Conservation (phyloP, 2,797 vertebrate species). For the Percopsis omiscomaycus region DNA sequence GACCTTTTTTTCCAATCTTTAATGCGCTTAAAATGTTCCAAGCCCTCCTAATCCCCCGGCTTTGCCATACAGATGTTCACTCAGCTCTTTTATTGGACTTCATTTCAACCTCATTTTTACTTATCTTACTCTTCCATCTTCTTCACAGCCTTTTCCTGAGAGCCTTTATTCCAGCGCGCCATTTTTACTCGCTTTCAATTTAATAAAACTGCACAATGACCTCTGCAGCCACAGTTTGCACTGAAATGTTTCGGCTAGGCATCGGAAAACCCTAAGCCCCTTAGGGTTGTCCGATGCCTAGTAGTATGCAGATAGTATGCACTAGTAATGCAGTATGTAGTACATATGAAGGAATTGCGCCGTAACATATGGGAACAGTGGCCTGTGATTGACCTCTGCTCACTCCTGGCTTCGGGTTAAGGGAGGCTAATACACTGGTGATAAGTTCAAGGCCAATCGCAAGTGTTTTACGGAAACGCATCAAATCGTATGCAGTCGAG, state of each 20-base stretch:
- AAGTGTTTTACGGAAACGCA: slow-evolving; percentile 41
- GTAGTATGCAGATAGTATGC: background rate
- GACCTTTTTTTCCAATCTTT: slow-evolving; percentile 84
- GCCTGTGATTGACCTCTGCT: slow-evolving; percentile 24
- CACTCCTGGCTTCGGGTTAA: slow-evolving; percentile 13
- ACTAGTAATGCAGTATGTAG: background rate
- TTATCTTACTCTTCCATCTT: slow-evolving; percentile 40
- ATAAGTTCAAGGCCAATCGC: slow-evolving; percentile 10
- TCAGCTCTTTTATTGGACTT: slow-evolving; percentile 77
- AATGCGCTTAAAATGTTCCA: slow-evolving; percentile 86
- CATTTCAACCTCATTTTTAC: slow-evolving; percentile 49
- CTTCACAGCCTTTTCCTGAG: slow-evolving; percentile 9
- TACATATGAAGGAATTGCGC: background rate
- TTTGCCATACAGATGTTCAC: slow-evolving; percentile 81
- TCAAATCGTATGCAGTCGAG: slow-evolving; percentile 37
- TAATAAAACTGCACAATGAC: too few species aligned
- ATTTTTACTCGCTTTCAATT: too few species aligned
- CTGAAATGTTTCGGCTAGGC: too few species aligned
- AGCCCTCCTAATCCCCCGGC: slow-evolving; percentile 79
- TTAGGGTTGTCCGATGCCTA: too few species aligned
- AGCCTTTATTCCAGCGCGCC: slow-evolving; percentile 11
- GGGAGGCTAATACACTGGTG: background rate
- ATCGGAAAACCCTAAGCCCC: too few species aligned
- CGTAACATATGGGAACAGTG: slow-evolving; percentile 3
- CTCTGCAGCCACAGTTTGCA: too few species aligned